Evolutionary conservation across 1,140 invertebrate species (phyloP).

Genomic region (Agraylea sexmaculata): DNA sequence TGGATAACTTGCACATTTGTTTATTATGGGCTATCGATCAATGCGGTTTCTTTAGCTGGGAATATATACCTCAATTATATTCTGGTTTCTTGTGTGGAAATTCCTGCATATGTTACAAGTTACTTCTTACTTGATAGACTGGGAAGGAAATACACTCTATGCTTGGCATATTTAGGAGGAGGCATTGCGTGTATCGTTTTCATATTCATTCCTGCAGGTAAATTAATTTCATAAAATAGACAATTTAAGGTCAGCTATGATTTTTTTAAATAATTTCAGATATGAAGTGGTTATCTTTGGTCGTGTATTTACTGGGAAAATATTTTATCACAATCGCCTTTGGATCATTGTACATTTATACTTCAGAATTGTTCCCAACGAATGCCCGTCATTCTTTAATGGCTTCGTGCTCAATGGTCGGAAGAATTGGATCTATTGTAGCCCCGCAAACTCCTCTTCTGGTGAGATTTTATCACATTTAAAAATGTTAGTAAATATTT

Average conservation of each 20-base stretch:
- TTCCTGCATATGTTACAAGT: constrained; percentile 58
- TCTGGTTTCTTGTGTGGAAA: constrained; percentile 53
- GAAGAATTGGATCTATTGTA: constrained; percentile 54
- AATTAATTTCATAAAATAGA: too few relatives aligned
- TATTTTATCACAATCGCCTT: constrained; percentile 51
- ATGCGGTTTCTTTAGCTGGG: constrained; percentile 61
- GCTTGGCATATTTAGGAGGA: constrained; percentile 29
- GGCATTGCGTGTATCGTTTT: constrained; percentile 32
- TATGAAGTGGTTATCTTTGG: constrained; percentile 1
- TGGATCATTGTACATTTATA: constrained; percentile 48
- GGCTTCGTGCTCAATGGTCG: constrained; percentile 52
- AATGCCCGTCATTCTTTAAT: constrained; percentile 47
- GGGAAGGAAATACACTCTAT: constrained; percentile 44
- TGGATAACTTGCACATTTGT: constrained; percentile 65
- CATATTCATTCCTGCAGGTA: constrained; percentile 35
- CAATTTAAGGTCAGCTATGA: too few relatives aligned
- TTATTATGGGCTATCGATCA: constrained; percentile 75
- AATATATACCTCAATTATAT: constrained; percentile 59
- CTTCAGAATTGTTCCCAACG: constrained; percentile 55
- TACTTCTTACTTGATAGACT: constrained; percentile 51
- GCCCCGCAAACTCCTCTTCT: constrained; percentile 52
- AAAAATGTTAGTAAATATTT: too few relatives aligned
- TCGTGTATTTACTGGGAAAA: constrained; percentile 49
- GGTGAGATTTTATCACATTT: too few relatives aligned
- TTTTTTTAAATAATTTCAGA: too few relatives aligned